phyloP scores from a whole-genome alignment of 2,888 invertebrate species.

The Dryococelus australis region DNA sequence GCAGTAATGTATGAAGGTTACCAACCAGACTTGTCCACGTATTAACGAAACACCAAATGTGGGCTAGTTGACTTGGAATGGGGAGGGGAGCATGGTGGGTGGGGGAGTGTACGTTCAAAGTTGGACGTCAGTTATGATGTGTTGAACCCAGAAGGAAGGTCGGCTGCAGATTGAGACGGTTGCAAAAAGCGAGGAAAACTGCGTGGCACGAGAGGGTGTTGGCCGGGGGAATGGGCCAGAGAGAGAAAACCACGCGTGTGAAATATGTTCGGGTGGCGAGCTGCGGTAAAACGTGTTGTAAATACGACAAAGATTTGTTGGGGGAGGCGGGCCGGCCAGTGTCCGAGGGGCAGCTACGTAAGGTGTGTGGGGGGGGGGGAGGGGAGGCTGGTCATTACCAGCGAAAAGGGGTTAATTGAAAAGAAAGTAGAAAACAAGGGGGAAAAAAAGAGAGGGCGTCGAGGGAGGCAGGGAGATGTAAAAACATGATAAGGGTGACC shows the following conservation, averaged over 20 bases:
- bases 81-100: too few species aligned
- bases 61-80: too few species aligned
- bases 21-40: too few species aligned
- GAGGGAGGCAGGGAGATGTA: constrained; percentile 10
- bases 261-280: constrained; percentile 25
- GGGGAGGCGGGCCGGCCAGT: constrained; percentile 16
- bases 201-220: neutral
- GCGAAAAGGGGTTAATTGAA: constrained; percentile 26
- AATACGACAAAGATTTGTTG: constrained; percentile 44
- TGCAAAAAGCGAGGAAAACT: neutral
- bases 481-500: constrained; percentile 27
- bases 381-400: constrained; percentile 26
- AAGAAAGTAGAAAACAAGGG: constrained; percentile 30
- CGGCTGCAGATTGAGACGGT: neutral
- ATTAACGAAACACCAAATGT: too few species aligned
- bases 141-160: neutral
- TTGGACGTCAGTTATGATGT: neutral
- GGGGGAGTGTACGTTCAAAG: neutral
- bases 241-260: neutral
- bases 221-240: neutral
- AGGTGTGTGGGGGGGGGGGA: neutral
- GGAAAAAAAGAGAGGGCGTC: constrained; percentile 21
- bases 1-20: too few species aligned
- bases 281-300: constrained; percentile 34
- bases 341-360: neutral